A percentile compares a stretch with the other conserved stretches of the same genome.
Conservation (phyloP, 2,888 invertebrate genomes). For the Podabrus alpinus region DNA sequence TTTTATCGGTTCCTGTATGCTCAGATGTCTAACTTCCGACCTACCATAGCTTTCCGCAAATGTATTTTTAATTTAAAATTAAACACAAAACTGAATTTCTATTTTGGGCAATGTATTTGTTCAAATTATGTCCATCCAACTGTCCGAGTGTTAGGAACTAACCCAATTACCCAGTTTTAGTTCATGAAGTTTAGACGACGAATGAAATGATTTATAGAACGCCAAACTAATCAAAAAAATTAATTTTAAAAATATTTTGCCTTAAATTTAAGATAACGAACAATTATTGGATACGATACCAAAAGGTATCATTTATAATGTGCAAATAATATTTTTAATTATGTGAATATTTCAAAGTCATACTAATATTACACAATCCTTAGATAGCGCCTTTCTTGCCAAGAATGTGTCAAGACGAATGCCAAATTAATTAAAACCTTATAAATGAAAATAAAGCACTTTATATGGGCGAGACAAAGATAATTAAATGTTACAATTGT, state of each 20-base stretch:
- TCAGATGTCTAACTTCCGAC: not conserved
- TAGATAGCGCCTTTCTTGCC: not conserved
- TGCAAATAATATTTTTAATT: not conserved
- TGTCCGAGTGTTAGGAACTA: not conserved
- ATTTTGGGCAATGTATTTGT: not conserved
- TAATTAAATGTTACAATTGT: not conserved
- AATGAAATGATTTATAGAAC: no score
- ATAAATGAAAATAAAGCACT: not conserved
- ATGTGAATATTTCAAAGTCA: not conserved
- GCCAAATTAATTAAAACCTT: not conserved
- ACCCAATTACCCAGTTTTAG: not conserved
- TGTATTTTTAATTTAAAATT: not conserved
- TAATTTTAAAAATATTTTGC: no score
- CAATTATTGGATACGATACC: no score
- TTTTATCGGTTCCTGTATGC: not conserved
- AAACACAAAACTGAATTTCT: not conserved
- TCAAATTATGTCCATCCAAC: not conserved
- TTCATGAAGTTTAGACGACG: no score
- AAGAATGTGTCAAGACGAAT: not conserved
- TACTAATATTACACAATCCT: not conserved
- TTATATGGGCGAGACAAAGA: not conserved
- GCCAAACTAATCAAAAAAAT: no score
- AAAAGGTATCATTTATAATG: no score
- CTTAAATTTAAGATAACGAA: no score
- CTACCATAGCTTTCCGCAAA: not conserved